phyloP scores from a whole-genome alignment of 2,797 vertebrate genomes.

The Mus caroli region DNA sequence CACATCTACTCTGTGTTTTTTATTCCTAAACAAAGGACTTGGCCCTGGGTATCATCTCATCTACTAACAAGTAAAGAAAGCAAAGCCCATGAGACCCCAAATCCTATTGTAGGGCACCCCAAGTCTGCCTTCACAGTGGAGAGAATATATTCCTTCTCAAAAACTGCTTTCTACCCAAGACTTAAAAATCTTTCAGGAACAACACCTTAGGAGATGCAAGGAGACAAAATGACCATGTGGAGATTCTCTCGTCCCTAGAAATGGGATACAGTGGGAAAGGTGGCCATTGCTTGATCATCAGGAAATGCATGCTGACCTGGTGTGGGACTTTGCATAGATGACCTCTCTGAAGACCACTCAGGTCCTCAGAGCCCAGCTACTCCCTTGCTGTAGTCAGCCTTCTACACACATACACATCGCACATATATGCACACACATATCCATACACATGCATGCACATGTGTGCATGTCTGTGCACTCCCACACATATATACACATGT shows the following conservation, averaged over 20 bases:
- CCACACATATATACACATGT: accelerated
- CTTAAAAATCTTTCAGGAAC: not conserved
- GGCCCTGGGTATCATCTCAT: too few relatives aligned
- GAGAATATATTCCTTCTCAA: not conserved
- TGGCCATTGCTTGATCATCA: not conserved
- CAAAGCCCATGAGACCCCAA: not conserved
- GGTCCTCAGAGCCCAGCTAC: not conserved
- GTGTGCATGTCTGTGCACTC: accelerated
- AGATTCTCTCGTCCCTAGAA: not conserved
- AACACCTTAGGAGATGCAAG: not conserved
- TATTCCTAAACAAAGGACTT: not conserved
- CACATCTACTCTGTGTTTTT: not conserved
- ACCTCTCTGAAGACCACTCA: not conserved
- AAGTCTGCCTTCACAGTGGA: not conserved
- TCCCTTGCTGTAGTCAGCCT: not conserved
- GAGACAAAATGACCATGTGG: not conserved
- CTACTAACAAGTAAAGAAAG: not conserved
- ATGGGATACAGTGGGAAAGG: not conserved
- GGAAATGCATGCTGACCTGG: not conserved
- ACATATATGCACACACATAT: not conserved
- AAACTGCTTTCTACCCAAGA: not conserved
- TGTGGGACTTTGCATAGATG: accelerated
- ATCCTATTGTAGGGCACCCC: not conserved
- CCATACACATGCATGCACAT: not conserved
- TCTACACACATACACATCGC: not conserved